Evolutionary conservation across 2,113 vertebrate genomes (phyloP).

Genomic region (Pandion haliaetus): DNA sequence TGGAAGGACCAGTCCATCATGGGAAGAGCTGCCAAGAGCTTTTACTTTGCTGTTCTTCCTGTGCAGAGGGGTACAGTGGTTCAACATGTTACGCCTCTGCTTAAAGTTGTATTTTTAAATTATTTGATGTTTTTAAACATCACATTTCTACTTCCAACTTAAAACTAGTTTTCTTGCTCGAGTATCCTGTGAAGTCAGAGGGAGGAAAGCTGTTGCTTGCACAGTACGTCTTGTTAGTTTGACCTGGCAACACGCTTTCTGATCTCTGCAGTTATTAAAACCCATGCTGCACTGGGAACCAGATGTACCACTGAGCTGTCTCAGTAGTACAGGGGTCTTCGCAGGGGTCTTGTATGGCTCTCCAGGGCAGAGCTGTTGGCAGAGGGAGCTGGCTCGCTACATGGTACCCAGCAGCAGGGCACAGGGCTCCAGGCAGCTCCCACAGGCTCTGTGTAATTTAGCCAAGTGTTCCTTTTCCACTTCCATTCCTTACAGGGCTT

Average conservation of each 20-base stretch:
- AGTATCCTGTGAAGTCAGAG: background rate
- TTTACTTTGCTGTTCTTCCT: background rate
- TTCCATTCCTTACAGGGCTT: background rate
- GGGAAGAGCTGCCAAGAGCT: background rate
- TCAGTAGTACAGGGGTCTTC: background rate
- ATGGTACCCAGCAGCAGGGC: accelerated
- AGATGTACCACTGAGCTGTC: background rate
- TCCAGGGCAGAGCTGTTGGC: background rate
- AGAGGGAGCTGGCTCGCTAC: background rate
- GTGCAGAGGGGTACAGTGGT: background rate
- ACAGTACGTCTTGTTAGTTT: background rate
- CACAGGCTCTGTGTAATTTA: accelerated
- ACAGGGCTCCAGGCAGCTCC: background rate
- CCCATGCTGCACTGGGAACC: accelerated
- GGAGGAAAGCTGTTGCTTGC: background rate
- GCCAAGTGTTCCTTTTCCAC: background rate
- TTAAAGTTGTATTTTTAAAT: background rate
- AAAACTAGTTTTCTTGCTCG: background rate
- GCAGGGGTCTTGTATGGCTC: accelerated
- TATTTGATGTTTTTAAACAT: background rate
- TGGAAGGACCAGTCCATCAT: background rate
- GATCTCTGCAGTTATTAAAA: background rate
- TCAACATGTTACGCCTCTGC: background rate
- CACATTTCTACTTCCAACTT: background rate
- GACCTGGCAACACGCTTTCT: accelerated